Base-by-base conservation (phyloP, 2,113 vertebrate species). In the Piaya cayana region DNA sequence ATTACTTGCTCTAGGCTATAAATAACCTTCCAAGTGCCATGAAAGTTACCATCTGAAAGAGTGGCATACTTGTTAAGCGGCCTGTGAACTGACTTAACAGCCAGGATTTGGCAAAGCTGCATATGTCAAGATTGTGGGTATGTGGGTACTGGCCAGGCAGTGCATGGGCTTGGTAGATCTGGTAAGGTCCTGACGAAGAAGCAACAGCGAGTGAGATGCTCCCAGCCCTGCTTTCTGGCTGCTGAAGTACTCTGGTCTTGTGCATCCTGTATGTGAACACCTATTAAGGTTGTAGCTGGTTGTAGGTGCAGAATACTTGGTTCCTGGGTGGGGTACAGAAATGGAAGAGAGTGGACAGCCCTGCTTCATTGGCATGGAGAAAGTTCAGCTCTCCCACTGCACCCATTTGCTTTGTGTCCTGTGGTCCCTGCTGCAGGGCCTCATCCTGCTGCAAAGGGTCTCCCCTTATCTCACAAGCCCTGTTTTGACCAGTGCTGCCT, bases 11-110 rank as follows among this genome's bases (percentile, higher is more conserved):
- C 5, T 11, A 25, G 91, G 94, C 92, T 96, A 96, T 91, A 95
- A 96, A 95, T 97, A 97, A 93, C 94, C 95, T 95, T 89, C 69
- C 39, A 3, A 79, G 81, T n/a, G 50, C 95, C 92, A 76, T 86
- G 32, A 68, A 96, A 94, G 83, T 82, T 94, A 82, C 90, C 3
- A 0, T 63, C 77, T 94, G 86, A 92, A 92, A 84, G 65, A 71
- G 77, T 75, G 92, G 92, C 83, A 58, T 82, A 43, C 93, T 95
- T 90, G 76, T 86, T 45, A 86, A 93, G 39, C 39, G 39, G 39
- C 39, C 12, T 9, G 39, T 39, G 39, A 39, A 39, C 39, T 39
- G 39, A 39, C 39, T 39, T 39, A 39, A 39, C 39, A 39, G 39
- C 12, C 39, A 39, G 39, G 39, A 39, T 39, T 39, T 39, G 39